Evolutionary conservation across 2,888 invertebrate genomes (phyloP).

Genomic region (Sinohyriopsis cumingii): DNA sequence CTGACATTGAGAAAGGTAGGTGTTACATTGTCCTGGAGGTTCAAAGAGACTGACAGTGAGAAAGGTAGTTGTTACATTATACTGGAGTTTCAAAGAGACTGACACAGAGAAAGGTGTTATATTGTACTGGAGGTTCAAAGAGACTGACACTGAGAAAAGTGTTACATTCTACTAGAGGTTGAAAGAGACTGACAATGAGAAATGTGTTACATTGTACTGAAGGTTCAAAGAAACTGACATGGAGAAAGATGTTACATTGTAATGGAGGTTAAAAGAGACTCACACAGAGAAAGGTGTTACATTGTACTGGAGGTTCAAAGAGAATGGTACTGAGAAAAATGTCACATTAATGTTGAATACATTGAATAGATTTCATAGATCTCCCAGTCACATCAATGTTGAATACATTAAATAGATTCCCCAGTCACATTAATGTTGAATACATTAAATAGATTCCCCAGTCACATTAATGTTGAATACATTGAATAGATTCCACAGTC

Average conservation of each 20-base stretch:
- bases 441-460: no score
- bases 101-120: constrained; percentile 37
- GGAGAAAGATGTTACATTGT: constrained; percentile 58
- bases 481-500: no score
- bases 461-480: no score
- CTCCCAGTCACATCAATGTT: no score
- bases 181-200: constrained; percentile 58
- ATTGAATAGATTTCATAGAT: no score
- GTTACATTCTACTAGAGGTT: constrained; percentile 32
- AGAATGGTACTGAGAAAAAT: constrained; percentile 56
- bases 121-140: constrained; percentile 47
- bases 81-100: constrained; percentile 58
- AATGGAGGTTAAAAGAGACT: constrained; percentile 57
- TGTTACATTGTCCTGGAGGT: constrained; percentile 57
- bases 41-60: constrained; percentile 58
- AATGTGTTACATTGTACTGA: constrained; percentile 63
- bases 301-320: constrained; percentile 64
- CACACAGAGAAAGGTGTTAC: constrained; percentile 50
- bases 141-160: no score
- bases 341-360: constrained; percentile 34
- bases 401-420: no score
- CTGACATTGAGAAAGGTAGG: constrained; percentile 55
- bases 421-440: no score
- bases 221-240: constrained; percentile 55
- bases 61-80: constrained; percentile 62